Percentiles rank a stretch among this genome's conserved stretches.
These are phyloP conservation scores for Anorthoa munda DNA, from an alignment of 2,888 invertebrate genomes.

Conservation along the genomic window DNA sequence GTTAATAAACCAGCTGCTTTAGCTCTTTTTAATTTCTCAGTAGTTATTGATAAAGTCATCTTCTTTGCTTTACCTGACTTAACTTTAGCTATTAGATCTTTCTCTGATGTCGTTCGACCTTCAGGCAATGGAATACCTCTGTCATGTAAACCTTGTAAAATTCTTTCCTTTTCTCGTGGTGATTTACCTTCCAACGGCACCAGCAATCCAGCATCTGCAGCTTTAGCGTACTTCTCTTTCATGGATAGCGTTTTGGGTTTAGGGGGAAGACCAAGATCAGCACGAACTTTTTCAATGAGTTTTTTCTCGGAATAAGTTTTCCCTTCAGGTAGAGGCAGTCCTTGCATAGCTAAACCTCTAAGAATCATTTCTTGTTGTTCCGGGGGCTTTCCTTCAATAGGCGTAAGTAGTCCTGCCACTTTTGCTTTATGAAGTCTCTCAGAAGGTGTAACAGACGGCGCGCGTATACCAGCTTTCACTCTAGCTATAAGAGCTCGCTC, in stretches of 20 bases:
- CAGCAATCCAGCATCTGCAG: conserved; percentile 15
- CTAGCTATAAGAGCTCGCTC: conserved; percentile 1
- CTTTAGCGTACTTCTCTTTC: conserved; percentile 19
- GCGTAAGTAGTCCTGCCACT: conserved; percentile 47
- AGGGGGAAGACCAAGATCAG: conserved; percentile 21
- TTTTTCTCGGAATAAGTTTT: neutral
- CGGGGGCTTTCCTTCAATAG: conserved; percentile 60
- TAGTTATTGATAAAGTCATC: conserved; percentile 29
- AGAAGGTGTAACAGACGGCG: conserved; percentile 13
- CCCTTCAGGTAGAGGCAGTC: conserved; percentile 63
- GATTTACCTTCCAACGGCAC: conserved; percentile 17
- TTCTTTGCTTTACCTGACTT: conserved; percentile 13
- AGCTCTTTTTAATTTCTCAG: conserved; percentile 57
- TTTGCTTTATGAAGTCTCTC: conserved; percentile 21
- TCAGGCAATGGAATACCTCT: conserved; percentile 26
- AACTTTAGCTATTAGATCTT: conserved; percentile 17
- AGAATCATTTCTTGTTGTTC: conserved; percentile 64
- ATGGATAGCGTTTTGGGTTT: conserved; percentile 17
- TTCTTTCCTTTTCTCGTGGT: conserved; percentile 49
- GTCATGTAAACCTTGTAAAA: conserved; percentile 63
- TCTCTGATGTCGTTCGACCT: conserved; percentile 16
- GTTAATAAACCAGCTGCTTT: conserved; percentile 61
- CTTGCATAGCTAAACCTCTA: conserved; percentile 56
- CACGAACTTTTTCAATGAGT: conserved; percentile 9
- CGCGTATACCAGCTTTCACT: conserved; percentile 5